These are phyloP conservation scores for Naja naja DNA, from an alignment of 2,113 vertebrate genomes.

Conservation along the genomic window DNA sequence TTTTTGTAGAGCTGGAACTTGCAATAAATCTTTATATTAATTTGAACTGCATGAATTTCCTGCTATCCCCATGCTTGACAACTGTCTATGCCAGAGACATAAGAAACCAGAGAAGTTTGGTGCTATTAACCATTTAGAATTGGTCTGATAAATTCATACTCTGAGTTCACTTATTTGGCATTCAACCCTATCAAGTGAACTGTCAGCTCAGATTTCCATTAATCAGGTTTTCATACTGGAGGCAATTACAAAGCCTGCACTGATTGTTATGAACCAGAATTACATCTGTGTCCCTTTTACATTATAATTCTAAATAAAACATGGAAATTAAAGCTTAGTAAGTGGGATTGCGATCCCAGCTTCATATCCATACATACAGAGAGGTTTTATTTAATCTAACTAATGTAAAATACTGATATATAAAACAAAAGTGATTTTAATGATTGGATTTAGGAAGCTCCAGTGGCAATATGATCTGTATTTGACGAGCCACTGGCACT, in stretches of 20 bases:
- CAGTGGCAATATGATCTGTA: conserved; percentile 64
- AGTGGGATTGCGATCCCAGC: not conserved
- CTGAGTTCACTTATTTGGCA: not conserved
- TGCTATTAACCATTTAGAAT: not conserved
- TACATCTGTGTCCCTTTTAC: not conserved
- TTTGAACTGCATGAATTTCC: not conserved
- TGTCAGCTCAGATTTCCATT: not conserved
- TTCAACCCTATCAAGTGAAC: not conserved
- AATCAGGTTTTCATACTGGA: not conserved
- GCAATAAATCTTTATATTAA: not conserved
- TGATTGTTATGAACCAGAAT: not conserved
- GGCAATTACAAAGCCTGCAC: not conserved
- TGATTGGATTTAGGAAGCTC: conserved; percentile 71
- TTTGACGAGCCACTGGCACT: conserved; percentile 66
- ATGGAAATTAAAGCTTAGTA: not conserved
- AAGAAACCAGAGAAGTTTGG: not conserved
- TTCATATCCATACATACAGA: conserved; percentile 45
- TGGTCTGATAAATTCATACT: not conserved
- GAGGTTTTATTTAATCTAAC: conserved; percentile 73
- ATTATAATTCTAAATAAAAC: not conserved
- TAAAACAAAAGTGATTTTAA: conserved; percentile 66
- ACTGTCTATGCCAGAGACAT: not conserved
- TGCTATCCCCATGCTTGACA: not conserved
- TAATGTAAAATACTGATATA: conserved; percentile 60
- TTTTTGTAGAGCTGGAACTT: not conserved